Base-by-base conservation (phyloP, 2,113 vertebrate genomes). In the Morone chrysops region DNA sequence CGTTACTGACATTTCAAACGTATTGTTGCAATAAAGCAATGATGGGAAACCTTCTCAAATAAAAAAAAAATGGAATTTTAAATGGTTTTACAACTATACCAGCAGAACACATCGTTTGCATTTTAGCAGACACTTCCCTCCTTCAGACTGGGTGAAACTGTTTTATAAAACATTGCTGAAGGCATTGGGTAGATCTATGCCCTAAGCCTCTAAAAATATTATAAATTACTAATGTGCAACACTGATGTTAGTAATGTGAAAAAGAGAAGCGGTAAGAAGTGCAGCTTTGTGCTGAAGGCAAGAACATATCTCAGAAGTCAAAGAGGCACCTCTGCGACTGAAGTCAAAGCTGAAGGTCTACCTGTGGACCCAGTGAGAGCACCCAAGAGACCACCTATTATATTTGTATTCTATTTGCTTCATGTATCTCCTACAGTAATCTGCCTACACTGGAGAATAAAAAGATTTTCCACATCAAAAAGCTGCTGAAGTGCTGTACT, bases 391-490 rank as follows among this genome's bases (percentile, higher is more conserved):
- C 47, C 45, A 63, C 9, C 38, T 18, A 43, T 76, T 81, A 72
- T 57, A 89, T 69, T 84, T 83, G 43, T 62, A 75, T 81, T 89
- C 63, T 71, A 53, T 84, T 80, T 85, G 71, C 76, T 75, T 76
- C 54, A 13, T 62, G 41, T 50, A 38, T 81, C 80, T 57, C 76
- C 62, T 38, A 41, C 38, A 7, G 18, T 38, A 16, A 61, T 70
- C 75, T 66, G 70, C 57, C 51, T 81, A 51, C 51, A 66, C 70
- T 3, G 31, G 54, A 85, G 63, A 85, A 85, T 68, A 82, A 86
- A 92, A 84, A 88, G 63, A 68, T 73, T 81, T 74, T 82, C 78
- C 80, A 82, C 80, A 88, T 92, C 72, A 90, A 80, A 31, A 89
- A 82, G 83, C 79, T 81, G 74, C 43, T 80, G 51, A 87, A 86